Conservation (phyloP, 30 jellyfish, hydroid and myxozoan species). For the Kudoa iwatai region DNA sequence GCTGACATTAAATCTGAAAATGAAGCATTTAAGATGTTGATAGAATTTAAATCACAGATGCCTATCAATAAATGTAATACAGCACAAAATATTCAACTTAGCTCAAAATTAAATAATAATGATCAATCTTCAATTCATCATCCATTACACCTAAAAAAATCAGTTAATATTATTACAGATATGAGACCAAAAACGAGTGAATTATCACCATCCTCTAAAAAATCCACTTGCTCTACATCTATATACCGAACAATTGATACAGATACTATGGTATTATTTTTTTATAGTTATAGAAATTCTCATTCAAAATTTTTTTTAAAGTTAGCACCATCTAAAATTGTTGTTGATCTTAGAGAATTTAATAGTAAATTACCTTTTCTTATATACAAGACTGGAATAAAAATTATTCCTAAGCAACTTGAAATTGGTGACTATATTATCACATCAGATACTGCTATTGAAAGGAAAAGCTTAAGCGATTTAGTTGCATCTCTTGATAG, state of each 20-base stretch:
- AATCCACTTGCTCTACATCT: too few relatives aligned
- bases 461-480: constrained; percentile 58
- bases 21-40: constrained; percentile 57
- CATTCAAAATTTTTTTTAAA: too few relatives aligned
- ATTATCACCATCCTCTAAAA: too few relatives aligned
- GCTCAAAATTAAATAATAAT: too few relatives aligned
- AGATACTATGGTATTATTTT: not conserved
- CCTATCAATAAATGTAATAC: too few relatives aligned
- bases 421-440: constrained; percentile 84
- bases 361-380: constrained; percentile 63
- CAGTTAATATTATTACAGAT: not conserved
- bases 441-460: constrained; percentile 76
- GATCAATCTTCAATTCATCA: not conserved
- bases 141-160: too few relatives aligned
- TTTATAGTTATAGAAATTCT: too few relatives aligned
- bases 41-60: constrained; percentile 25
- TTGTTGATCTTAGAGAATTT: constrained; percentile 72
- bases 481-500: constrained; percentile 53
- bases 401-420: constrained; percentile 41
- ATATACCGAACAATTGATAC: too few relatives aligned
- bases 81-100: too few relatives aligned
- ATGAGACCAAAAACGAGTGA: too few relatives aligned
- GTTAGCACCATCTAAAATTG: constrained; percentile 4
- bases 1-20: constrained; percentile 6
- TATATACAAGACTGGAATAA: constrained; percentile 44